A percentile compares a stretch with the other conserved stretches of the same genome.
Evolutionary conservation across 2,888 invertebrate species (phyloP).

Genomic region (Argyresthia goedartella): DNA sequence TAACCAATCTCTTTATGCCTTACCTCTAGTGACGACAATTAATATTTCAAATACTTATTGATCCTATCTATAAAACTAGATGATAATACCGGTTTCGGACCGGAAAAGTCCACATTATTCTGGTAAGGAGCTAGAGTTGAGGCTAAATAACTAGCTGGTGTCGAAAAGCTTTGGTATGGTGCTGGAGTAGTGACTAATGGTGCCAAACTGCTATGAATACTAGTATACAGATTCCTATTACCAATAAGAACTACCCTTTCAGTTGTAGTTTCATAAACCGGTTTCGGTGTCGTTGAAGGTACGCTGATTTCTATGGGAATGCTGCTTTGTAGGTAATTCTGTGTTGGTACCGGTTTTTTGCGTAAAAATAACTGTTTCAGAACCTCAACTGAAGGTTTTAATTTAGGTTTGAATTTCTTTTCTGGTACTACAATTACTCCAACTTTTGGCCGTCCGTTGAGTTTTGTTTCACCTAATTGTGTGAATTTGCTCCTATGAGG

Average conservation of each 20-base stretch:
- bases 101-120: constrained; percentile 28
- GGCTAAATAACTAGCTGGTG: constrained; percentile 26
- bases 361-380: constrained; percentile 35
- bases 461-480: constrained; percentile 16
- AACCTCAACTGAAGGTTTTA: constrained; percentile 25
- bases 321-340: constrained; percentile 14
- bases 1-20: neutral
- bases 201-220: constrained; percentile 24
- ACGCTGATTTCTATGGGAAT: constrained; percentile 24
- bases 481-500: constrained; percentile 40
- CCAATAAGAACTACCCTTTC: constrained; percentile 37
- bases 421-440: constrained; percentile 11
- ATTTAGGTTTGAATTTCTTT: constrained; percentile 18
- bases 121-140: constrained; percentile 45
- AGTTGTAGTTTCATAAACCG: constrained; percentile 22
- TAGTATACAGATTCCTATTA: constrained; percentile 32
- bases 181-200: constrained; percentile 14
- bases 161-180: constrained; percentile 2
- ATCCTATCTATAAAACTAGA: constrained; percentile 45
- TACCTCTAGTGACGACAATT: constrained; percentile 10
- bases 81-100: constrained; percentile 37
- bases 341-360: constrained; percentile 19
- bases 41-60: constrained; percentile 50
- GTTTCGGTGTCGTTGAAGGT: constrained; percentile 24
- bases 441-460: constrained; percentile 6